Percentiles rank a stretch among this genome's conserved stretches.
phyloP scores from a whole-genome alignment of 1,140 invertebrate genomes.

The Bombus sylvicola region DNA sequence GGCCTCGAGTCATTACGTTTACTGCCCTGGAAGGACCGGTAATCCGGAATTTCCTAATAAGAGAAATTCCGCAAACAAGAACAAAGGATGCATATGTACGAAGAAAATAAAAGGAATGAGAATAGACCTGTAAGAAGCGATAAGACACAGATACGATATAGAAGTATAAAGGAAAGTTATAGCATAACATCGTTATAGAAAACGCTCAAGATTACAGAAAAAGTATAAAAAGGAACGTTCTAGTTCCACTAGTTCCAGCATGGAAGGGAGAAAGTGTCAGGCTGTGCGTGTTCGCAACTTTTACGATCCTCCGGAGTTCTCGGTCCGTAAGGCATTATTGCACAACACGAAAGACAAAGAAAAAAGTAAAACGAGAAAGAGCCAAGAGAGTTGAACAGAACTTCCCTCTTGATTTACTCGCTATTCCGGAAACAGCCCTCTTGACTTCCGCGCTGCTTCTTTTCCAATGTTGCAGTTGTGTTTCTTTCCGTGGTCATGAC shows the following conservation, averaged over 20 bases:
- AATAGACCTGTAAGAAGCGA: no score
- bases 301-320: constrained; percentile 48
- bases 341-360: constrained; percentile 21
- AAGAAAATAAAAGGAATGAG: no score
- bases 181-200: no score
- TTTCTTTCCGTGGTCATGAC: neutral
- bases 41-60: no score
- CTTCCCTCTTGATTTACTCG: neutral
- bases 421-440: neutral
- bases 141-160: no score
- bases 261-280: constrained; percentile 35
- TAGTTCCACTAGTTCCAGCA: neutral
- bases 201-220: no score
- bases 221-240: no score
- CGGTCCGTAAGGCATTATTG: constrained; percentile 24
- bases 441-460: constrained; percentile 3
- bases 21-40: no score
- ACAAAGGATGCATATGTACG: no score
- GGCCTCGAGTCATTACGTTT: no score
- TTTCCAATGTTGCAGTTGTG: neutral
- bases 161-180: no score
- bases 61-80: no score
- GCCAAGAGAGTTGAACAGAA: neutral
- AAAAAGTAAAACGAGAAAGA: neutral
- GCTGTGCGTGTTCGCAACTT: constrained; percentile 32